These are phyloP conservation scores for Podarcis siculus DNA, from an alignment of 2,797 vertebrate species.

Conservation along the genomic window DNA sequence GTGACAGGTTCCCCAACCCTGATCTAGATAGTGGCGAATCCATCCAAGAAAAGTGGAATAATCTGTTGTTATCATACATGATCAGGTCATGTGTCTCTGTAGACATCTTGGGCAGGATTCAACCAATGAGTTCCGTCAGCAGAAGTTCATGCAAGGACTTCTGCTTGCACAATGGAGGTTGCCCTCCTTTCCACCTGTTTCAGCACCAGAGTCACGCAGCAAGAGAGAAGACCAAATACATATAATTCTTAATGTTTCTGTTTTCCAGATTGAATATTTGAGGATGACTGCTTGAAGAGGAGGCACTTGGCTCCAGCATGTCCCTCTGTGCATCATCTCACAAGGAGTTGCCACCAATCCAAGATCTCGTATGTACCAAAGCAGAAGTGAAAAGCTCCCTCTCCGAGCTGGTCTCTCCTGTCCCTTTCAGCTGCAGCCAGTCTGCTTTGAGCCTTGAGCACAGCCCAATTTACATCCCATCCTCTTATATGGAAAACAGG, in stretches of 20 bases:
- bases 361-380: conserved; percentile 82
- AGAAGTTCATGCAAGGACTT: too few species aligned
- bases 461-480: conserved; percentile 86
- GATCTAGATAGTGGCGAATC: not conserved
- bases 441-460: conserved; percentile 79
- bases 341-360: conserved; percentile 81
- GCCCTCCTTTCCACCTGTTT: too few species aligned
- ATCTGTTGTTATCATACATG: not conserved
- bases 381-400: conserved; percentile 80
- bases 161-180: too few species aligned
- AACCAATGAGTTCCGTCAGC: too few species aligned
- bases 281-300: conserved; percentile 68
- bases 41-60: not conserved
- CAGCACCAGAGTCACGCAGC: too few species aligned
- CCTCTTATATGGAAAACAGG: conserved; percentile 84
- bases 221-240: not conserved
- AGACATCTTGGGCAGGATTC: too few species aligned
- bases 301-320: conserved; percentile 72
- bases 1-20: not conserved
- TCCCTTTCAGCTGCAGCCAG: conserved; percentile 78
- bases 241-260: conserved; percentile 4
- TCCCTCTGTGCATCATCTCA: conserved; percentile 80
- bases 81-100: not conserved
- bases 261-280: conserved; percentile 45
- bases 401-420: conserved; percentile 71